These are phyloP conservation scores for Drosophila nigricruria DNA, from an alignment of 2,888 invertebrate species.

Conservation along the genomic window DNA sequence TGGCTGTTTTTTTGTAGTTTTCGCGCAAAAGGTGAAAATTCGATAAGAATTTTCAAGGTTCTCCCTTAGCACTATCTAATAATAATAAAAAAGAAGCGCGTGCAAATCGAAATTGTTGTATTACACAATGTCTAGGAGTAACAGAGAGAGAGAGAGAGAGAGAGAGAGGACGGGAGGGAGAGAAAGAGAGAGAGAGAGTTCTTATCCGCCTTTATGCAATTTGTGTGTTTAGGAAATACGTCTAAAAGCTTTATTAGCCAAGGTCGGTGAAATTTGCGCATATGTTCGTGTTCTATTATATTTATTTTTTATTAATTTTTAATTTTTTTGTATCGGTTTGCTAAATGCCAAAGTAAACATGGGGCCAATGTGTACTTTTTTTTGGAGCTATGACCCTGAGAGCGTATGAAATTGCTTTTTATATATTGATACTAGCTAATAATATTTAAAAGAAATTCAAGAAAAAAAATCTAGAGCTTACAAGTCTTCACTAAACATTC, in stretches of 20 bases:
- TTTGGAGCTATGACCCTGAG: constrained; percentile 45
- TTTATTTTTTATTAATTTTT: constrained; percentile 6
- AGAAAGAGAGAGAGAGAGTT: not conserved
- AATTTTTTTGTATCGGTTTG: constrained; percentile 22
- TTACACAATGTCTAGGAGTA: constrained; percentile 44
- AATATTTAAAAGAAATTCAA: not conserved
- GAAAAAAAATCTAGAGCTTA: not conserved
- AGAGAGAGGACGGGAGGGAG: not conserved
- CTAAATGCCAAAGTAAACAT: constrained; percentile 51
- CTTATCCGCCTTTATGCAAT: not conserved
- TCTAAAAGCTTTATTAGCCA: constrained; percentile 64
- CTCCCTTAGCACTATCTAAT: constrained; percentile 20
- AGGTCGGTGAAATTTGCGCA: constrained; percentile 61
- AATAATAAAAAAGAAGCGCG: constrained; percentile 37
- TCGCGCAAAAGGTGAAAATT: constrained; percentile 82
- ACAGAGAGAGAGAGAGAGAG: not conserved
- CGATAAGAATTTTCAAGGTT: constrained; percentile 82
- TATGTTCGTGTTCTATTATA: constrained; percentile 8
- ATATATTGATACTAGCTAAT: not conserved
- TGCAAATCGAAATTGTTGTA: constrained; percentile 39
- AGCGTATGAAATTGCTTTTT: constrained; percentile 36
- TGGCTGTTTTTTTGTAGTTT: constrained; percentile 56
- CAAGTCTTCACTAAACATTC: not conserved
- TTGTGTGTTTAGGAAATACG: constrained; percentile 20
- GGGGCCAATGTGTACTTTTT: not conserved